Evolutionary conservation across 2,113 vertebrate genomes (phyloP), one percentile per base, ranked within the genome.

Genomic region (Dromiciops gliroides): DNA sequence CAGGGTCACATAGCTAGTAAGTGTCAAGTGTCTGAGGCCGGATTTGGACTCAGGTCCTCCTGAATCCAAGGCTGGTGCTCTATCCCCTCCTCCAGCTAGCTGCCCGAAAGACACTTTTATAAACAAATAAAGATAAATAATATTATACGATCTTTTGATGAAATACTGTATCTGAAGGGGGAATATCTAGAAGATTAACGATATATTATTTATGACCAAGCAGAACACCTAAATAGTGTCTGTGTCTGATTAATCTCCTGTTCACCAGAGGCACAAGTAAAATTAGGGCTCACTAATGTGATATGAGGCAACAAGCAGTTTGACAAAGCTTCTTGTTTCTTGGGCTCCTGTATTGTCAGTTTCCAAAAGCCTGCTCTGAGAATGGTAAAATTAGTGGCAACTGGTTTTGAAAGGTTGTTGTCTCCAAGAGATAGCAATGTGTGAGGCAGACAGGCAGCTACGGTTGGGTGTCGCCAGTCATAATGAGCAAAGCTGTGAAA

Each of bases 381-480:
- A 83, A 44, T 47, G 10, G 48, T 88, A 89, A 93, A 90, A 49
- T 0, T 52, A 50, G 52, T 2, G 0, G 19, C 0, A 4, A 8
- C 53, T 94, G 88, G 26, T 51, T 50, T 48, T n/a, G 49, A 49
- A 51, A 67, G 56, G 11, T 44, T 94, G 89, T 50, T 1, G 47
- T 88, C 8, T 48, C 3, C 51, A 52, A 89, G 23, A 28, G 37
- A 92, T 10, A 11, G 92, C 25, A 94, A 26, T 25, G 10, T 50
- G 3, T 67, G 49, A 93, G 94, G 88, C 88, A 96, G 91, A 92
- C 94, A 92, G 0, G 22, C 48, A 96, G 56, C n/a, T 31, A 92
- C 47, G 88, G 95, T 83, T 88, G 96, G 89, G 91, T 75, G 95
- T 90, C 94, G 96, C 91, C 88, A 95, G 96, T 94, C 75, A 83